phyloP scores from a whole-genome alignment of 1,140 invertebrate species.

The Musca domestica region DNA sequence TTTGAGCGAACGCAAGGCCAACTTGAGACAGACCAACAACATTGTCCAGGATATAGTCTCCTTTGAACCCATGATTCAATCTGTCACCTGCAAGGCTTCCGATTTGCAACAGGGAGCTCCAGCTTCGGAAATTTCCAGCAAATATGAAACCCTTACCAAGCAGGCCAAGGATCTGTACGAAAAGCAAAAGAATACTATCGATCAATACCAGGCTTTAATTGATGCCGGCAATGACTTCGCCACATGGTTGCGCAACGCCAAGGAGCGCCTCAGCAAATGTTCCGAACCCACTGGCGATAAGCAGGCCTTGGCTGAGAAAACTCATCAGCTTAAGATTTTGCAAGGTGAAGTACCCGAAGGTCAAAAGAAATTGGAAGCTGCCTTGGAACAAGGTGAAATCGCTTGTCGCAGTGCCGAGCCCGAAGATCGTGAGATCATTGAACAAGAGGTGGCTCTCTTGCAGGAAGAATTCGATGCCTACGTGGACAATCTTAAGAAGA shows the following conservation, averaged over 20 bases:
- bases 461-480: conserved; percentile 87
- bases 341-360: conserved; percentile 79
- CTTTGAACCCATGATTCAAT: conserved; percentile 93
- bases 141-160: conserved; percentile 86
- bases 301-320: conserved; percentile 80
- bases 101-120: conserved; percentile 82
- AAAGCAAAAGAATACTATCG: conserved; percentile 87
- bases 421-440: conserved; percentile 87
- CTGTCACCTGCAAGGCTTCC: conserved; percentile 86
- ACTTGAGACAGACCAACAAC: conserved; percentile 85
- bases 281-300: conserved; percentile 93
- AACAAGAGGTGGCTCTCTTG: conserved; percentile 83
- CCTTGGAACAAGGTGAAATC: conserved; percentile 76
- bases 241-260: conserved; percentile 84
- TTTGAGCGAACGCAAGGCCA: conserved; percentile 80
- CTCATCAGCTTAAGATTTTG: conserved; percentile 79
- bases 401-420: conserved; percentile 78
- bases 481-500: conserved; percentile 72
- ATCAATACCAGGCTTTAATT: conserved; percentile 85
- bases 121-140: conserved; percentile 83
- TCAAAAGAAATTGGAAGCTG: conserved; percentile 76
- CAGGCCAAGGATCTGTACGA: conserved; percentile 86
- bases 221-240: conserved; percentile 89
- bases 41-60: conserved; percentile 93
- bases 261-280: conserved; percentile 88